These are phyloP conservation scores for Drosophila suzukii DNA, from an alignment of 1,140 invertebrate species.

Conservation along the genomic window DNA sequence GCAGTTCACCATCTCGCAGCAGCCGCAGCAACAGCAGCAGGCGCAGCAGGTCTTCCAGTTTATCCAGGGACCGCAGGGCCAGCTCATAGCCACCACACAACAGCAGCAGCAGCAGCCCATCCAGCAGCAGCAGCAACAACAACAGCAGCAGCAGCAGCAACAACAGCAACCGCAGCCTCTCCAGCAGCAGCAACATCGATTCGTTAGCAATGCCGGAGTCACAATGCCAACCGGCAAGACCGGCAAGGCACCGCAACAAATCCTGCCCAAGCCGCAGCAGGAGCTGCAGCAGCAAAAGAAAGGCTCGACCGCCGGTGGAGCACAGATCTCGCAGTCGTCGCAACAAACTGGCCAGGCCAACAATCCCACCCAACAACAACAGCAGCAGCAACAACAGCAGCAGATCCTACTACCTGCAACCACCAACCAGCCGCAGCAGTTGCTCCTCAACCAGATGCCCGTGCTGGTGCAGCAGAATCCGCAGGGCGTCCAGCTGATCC, in stretches of 20 bases:
- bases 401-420: slow-evolving; percentile 81
- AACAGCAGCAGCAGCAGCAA: slow-evolving; percentile 47
- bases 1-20: slow-evolving; percentile 75
- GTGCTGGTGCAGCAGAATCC: slow-evolving; percentile 84
- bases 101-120: slow-evolving; percentile 42
- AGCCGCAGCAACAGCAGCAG: slow-evolving; percentile 61
- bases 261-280: slow-evolving; percentile 80
- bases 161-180: slow-evolving; percentile 51
- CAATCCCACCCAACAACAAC: slow-evolving; percentile 31
- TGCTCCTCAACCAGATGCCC: slow-evolving; percentile 84
- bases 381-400: slow-evolving; percentile 55
- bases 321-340: slow-evolving; percentile 75
- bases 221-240: slow-evolving; percentile 61
- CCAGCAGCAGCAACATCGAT: slow-evolving; percentile 63
- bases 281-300: slow-evolving; percentile 52
- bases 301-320: slow-evolving; percentile 22
- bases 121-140: slow-evolving; percentile 36
- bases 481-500: slow-evolving; percentile 85
- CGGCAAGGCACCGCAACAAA: slow-evolving; percentile 77
- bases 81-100: slow-evolving; percentile 73
- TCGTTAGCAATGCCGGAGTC: slow-evolving; percentile 59
- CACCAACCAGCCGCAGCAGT: slow-evolving; percentile 66
- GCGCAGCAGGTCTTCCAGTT: slow-evolving; percentile 81
- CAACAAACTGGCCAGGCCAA: slow-evolving; percentile 67
- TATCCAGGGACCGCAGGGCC: slow-evolving; percentile 80